Evolutionary conservation across 2,797 vertebrate genomes (phyloP).

Genomic region (Spondyliosoma cantharus): DNA sequence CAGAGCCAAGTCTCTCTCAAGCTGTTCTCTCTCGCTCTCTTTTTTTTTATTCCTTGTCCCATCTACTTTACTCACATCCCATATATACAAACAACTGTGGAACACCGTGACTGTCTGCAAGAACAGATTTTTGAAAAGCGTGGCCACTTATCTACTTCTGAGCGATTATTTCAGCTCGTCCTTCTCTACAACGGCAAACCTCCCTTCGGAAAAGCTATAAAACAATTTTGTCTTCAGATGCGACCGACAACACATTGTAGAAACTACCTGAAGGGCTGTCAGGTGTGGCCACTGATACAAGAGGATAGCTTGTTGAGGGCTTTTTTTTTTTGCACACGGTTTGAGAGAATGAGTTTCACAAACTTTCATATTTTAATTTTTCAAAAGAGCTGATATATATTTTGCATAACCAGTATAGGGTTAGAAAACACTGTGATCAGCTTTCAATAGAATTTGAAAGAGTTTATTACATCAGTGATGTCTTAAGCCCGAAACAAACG

Average conservation of each 20-base stretch:
- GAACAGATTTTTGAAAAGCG: not conserved
- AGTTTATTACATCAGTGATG: slow-evolving; percentile 29
- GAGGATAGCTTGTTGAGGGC: not conserved
- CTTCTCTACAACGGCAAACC: not conserved
- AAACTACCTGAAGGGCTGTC: not conserved
- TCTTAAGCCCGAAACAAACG: slow-evolving; percentile 53
- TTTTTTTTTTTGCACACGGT: not conserved
- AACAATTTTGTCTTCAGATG: not conserved
- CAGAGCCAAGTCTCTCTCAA: not conserved
- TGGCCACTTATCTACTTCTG: not conserved
- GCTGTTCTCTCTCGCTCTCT: not conserved
- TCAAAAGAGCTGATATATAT: not conserved
- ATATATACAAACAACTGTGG: not conserved
- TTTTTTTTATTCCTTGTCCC: too few relatives aligned
- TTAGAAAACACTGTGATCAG: slow-evolving; percentile 39
- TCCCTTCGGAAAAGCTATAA: not conserved
- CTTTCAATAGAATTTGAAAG: slow-evolving; percentile 19
- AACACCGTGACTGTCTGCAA: not conserved
- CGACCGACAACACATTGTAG: not conserved
- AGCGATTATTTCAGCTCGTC: not conserved
- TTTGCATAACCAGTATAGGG: slow-evolving; percentile 1
- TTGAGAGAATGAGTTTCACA: not conserved
- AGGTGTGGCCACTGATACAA: not conserved
- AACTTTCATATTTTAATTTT: not conserved
- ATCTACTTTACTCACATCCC: not conserved